Percentiles rank a stretch among this genome's conserved stretches.
Conservation (phyloP, 2,888 invertebrate genomes). For the Stenolophus ochropezus region DNA sequence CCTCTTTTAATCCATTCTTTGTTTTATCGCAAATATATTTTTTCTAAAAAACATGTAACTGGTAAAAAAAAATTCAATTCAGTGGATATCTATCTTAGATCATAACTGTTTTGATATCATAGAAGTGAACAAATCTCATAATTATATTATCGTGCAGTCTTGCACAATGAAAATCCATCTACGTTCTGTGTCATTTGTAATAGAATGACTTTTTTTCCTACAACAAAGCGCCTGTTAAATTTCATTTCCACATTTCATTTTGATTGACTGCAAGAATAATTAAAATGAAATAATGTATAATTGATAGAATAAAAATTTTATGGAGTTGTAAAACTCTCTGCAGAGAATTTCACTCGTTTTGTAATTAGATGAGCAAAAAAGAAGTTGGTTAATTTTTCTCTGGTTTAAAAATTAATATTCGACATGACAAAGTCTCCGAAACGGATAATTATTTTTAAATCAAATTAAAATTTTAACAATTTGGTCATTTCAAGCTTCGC, state of each 20-base stretch:
- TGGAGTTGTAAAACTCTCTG: conserved; percentile 24
- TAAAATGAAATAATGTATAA: conserved; percentile 19
- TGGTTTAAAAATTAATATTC: conserved; percentile 13
- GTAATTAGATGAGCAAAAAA: conserved; percentile 20
- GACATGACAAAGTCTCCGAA: not conserved
- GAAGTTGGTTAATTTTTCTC: conserved; percentile 10
- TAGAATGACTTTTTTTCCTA: not conserved
- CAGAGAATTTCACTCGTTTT: conserved; percentile 1
- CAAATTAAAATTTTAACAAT: conserved; percentile 4
- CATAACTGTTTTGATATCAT: no score
- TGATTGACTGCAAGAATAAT: conserved; percentile 32
- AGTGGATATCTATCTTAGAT: no score
- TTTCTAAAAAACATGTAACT: no score
- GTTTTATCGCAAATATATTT: no score
- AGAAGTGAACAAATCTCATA: not conserved
- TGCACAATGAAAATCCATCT: not conserved
- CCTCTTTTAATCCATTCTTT: no score
- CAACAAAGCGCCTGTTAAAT: conserved; percentile 6
- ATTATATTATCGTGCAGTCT: not conserved
- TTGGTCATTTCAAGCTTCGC: not conserved
- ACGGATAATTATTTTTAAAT: conserved; percentile 19
- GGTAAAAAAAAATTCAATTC: no score
- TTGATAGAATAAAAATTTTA: conserved; percentile 10
- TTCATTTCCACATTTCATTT: conserved; percentile 18
- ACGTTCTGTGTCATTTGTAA: not conserved